phyloP scores from a whole-genome alignment of 2,113 vertebrate species.

The Talpa occidentalis region DNA sequence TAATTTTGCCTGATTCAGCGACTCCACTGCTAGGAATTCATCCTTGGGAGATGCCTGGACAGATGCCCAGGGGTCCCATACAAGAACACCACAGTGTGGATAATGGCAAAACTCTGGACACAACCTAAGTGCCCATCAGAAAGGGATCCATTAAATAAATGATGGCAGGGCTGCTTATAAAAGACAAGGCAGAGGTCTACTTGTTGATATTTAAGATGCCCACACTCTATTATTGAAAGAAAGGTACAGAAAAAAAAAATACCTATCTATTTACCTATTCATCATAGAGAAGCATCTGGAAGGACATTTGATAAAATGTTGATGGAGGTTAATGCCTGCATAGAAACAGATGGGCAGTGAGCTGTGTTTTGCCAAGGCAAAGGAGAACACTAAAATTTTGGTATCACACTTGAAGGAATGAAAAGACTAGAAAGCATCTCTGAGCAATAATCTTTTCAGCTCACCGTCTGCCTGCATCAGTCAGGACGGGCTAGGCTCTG shows the following conservation, averaged over 20 bases:
- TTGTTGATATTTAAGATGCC: background rate
- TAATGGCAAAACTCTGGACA: background rate
- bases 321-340: background rate
- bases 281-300: slow-evolving; percentile 17
- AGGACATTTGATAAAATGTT: slow-evolving; percentile 31
- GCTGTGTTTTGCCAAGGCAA: too few relatives aligned
- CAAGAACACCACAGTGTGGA: background rate
- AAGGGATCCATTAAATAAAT: slow-evolving; percentile 15
- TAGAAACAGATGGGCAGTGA: too few relatives aligned
- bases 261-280: background rate
- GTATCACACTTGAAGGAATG: background rate
- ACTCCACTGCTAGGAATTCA: background rate
- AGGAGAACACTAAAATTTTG: too few relatives aligned
- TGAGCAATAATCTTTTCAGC: background rate
- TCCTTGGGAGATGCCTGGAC: background rate
- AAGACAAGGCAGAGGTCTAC: background rate
- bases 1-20: background rate
- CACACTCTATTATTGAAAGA: background rate
- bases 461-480: background rate
- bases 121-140: background rate
- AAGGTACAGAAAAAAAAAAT: background rate
- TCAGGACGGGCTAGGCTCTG: background rate
- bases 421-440: background rate
- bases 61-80: background rate
- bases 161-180: background rate